Evolutionary conservation across 2,797 vertebrate genomes (phyloP).

Genomic region (Xyrichtys novacula): DNA sequence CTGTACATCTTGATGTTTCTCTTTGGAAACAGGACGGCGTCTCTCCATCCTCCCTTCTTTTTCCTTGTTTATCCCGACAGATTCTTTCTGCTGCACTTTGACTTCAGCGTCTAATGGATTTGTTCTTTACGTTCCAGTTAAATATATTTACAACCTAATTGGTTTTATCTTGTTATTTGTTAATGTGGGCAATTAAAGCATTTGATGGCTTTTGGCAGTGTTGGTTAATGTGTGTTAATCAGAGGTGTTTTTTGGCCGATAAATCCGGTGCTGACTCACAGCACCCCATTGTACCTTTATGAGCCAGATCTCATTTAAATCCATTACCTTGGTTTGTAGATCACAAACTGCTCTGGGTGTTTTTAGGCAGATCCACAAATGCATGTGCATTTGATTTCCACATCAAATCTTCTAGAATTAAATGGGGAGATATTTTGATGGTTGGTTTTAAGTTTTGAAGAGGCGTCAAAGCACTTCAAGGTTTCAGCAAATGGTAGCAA

Average conservation of each 20-base stretch:
- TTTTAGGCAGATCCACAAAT: no score
- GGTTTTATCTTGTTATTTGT: constrained; percentile 6
- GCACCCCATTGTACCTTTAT: constrained; percentile 2
- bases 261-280: constrained; percentile 35
- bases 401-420: no score
- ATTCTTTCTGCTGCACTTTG: neutral
- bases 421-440: no score
- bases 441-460: no score
- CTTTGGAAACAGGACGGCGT: no score
- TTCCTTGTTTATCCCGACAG: neutral
- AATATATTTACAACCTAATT: constrained; percentile 14
- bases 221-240: constrained; percentile 2
- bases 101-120: neutral
- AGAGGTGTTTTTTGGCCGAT: neutral
- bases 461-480: no score
- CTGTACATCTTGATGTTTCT: constrained; percentile 1
- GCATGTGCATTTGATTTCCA: no score
- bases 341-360: neutral
- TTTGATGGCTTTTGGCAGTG: neutral
- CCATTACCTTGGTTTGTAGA: neutral
- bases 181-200: constrained; percentile 16
- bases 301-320: constrained; percentile 3
- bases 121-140: neutral
- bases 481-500: no score
- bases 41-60: neutral